These are phyloP conservation scores for Spizella passerina DNA, from an alignment of 2,797 vertebrate genomes.

Conservation along the genomic window DNA sequence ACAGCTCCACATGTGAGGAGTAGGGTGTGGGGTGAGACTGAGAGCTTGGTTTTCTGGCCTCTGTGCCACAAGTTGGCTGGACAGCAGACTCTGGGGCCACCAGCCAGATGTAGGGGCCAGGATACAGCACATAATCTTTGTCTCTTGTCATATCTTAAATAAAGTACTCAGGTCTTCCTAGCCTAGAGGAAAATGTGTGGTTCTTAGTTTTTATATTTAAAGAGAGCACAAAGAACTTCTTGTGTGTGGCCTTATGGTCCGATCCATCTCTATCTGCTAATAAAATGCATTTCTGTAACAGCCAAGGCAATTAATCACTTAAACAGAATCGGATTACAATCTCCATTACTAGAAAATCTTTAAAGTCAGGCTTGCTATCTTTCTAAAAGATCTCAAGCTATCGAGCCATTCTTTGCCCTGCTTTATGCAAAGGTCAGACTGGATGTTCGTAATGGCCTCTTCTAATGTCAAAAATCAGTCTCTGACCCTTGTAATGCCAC, in stretches of 20 bases:
- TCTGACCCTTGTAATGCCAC: slow-evolving; percentile 31
- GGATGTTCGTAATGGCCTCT: background rate
- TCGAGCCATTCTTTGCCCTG: slow-evolving; percentile 22
- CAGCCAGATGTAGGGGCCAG: background rate
- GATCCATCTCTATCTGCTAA: slow-evolving; percentile 14
- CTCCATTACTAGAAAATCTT: slow-evolving; percentile 55
- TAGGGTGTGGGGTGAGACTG: background rate
- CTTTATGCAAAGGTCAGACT: slow-evolving; percentile 50
- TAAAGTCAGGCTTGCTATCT: slow-evolving; percentile 19
- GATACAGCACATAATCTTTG: background rate
- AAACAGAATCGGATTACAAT: slow-evolving; percentile 49
- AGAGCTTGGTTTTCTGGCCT: background rate
- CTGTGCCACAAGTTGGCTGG: rapidly evolving
- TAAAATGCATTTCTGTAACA: slow-evolving; percentile 57
- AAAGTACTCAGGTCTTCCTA: background rate
- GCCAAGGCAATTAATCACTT: slow-evolving; percentile 55
- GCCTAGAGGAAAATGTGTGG: background rate
- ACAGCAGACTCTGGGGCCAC: background rate
- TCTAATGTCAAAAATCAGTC: slow-evolving; percentile 24
- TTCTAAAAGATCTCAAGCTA: slow-evolving; percentile 32
- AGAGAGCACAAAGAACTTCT: slow-evolving; percentile 2
- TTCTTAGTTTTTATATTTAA: background rate
- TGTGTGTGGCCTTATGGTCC: background rate
- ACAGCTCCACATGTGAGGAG: background rate
- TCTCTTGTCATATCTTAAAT: background rate